phyloP scores from a whole-genome alignment of 2,888 invertebrate genomes.

The Drosophila cognata region DNA sequence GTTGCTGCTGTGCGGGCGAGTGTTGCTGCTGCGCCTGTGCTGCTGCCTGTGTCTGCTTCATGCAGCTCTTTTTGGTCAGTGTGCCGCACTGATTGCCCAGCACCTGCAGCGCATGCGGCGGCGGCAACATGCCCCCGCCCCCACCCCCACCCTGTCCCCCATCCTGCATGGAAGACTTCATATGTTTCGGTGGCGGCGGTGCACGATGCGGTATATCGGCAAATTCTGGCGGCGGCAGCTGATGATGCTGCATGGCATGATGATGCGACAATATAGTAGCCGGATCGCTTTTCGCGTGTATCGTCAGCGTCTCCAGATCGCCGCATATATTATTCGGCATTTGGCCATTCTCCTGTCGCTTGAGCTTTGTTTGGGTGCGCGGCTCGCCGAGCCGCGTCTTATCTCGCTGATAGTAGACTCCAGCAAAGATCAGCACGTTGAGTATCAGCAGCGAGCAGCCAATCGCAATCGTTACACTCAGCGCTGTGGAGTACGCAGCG shows the following conservation, averaged over 20 bases:
- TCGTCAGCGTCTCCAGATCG: conserved; percentile 89
- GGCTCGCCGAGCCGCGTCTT: conserved; percentile 90
- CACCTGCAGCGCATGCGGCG: conserved; percentile 91
- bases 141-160: conserved; percentile 85
- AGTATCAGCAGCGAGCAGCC: conserved; percentile 96
- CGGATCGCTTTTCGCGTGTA: conserved; percentile 88
- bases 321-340: conserved; percentile 96
- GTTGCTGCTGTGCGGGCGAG: conserved; percentile 65
- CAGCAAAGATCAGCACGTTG: conserved; percentile 97
- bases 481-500: conserved; percentile 94
- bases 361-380: conserved; percentile 87
- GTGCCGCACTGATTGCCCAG: conserved; percentile 90
- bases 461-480: conserved; percentile 97
- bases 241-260: conserved; percentile 91
- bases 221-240: conserved; percentile 94
- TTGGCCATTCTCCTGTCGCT: conserved; percentile 93
- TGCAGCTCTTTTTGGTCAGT: conserved; percentile 90
- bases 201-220: conserved; percentile 92
- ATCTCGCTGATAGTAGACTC: conserved; percentile 96
- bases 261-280: conserved; percentile 91
- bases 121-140: conserved; percentile 87
- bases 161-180: conserved; percentile 85
- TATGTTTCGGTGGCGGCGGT: conserved; percentile 90
- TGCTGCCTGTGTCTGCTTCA: conserved; percentile 82
- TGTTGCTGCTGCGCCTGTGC: conserved; percentile 66